Base-by-base conservation (phyloP, 2,797 vertebrate species). In the Phalanger gymnotis region DNA sequence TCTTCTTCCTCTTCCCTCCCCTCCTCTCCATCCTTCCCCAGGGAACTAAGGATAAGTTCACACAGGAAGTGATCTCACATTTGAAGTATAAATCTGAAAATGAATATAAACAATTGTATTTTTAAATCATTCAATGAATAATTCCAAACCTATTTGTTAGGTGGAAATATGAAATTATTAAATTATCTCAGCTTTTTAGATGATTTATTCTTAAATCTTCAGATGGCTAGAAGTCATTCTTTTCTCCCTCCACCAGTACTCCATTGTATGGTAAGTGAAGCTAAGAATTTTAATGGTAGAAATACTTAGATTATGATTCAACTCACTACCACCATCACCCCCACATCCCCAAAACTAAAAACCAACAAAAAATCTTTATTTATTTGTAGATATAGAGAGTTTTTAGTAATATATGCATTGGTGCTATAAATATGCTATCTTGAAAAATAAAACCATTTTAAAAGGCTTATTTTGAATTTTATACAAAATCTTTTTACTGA, bases 401-500 rank as follows among this genome's bases (percentile, higher is more conserved):
- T 16, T n/a, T 40, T 11, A 7, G 9, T n/a, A 94, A 87, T 92
- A 95, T 52, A 10, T 93, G 34, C 55, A 91, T 27, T 14, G 5
- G 3, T 27, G 2, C 19, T 51, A 1, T 87, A 25, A 87, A 87
- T 87, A 87, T 51, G 16, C 34, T n/a, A 51, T 28, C 40, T 51
- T 87, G 47, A 51, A 11, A 87, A 87, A 73, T 28, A 87, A 87
- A 87, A 87, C 22, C 61, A 51, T 87, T 87, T 47, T 51, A 27
- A 51, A 87, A 51, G 40, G 7, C 22, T 51, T 87, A 87, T 87
- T 87, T 40, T 87, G 40, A 87, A 47, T 87, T 87, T 87, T 51
- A 87, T 87, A 27, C 40, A n/a, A 96, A 96, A 96, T 10, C 4
- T 57, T 95, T 93, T 93, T 47, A 11, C 66, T 92, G 61, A 96